A percentile compares a stretch with the other conserved stretches of the same genome.
These are phyloP conservation scores for Camponotus pennsylvanicus DNA, from an alignment of 1,140 invertebrate species.

Conservation along the genomic window DNA sequence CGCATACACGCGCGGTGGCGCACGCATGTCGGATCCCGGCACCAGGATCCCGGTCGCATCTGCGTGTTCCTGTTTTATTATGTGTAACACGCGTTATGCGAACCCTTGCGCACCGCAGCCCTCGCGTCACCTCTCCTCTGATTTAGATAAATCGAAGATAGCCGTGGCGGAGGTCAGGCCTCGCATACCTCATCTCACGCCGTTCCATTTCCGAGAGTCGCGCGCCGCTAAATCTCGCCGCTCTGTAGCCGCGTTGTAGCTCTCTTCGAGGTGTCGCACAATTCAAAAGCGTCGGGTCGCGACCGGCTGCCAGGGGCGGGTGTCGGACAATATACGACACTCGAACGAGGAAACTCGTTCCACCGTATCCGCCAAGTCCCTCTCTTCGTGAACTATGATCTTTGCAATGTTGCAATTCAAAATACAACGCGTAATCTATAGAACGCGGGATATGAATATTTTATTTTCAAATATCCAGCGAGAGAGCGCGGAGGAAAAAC, in stretches of 20 bases:
- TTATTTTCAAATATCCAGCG: background rate
- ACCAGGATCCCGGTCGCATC: constrained; percentile 16
- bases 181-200: constrained; percentile 45
- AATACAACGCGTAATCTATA: background rate
- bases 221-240: constrained; percentile 48
- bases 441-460: background rate
- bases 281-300: constrained; percentile 31
- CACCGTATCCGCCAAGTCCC: background rate
- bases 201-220: constrained; percentile 57
- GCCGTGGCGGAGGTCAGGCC: constrained; percentile 50
- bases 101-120: constrained; percentile 53
- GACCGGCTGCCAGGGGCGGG: background rate
- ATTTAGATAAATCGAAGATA: constrained; percentile 80
- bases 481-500: background rate
- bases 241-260: constrained; percentile 13
- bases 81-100: constrained; percentile 73
- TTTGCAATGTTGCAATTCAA: background rate
- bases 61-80: constrained; percentile 72
- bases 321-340: constrained; percentile 4
- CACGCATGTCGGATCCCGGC: constrained; percentile 50
- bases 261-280: constrained; percentile 41
- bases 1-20: constrained; percentile 23
- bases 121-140: constrained; percentile 60
- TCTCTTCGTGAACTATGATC: constrained; percentile 2
- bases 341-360: constrained; percentile 1